Percentiles rank a stretch among this genome's conserved stretches.
phyloP scores from a whole-genome alignment of 2,888 invertebrate species.

The Agrilus biguttatus region DNA sequence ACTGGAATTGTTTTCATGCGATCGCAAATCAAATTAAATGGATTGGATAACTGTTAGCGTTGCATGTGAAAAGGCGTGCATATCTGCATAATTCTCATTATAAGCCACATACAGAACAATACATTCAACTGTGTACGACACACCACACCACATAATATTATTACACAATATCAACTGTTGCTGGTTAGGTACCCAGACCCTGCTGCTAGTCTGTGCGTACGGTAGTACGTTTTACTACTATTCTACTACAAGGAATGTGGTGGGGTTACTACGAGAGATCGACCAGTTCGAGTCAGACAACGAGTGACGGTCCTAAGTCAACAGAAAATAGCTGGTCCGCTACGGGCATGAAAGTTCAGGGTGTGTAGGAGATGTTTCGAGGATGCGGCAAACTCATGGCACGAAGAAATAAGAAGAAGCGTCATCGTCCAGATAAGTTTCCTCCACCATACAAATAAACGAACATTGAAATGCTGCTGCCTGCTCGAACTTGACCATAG shows the following conservation, averaged over 20 bases:
- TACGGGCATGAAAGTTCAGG: constrained; percentile 28
- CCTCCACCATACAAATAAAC: too few species aligned
- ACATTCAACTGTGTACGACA: background rate
- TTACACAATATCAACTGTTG: constrained; percentile 8
- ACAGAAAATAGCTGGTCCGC: constrained; percentile 14
- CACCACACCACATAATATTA: background rate
- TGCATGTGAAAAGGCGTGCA: too few species aligned
- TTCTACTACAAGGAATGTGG: constrained; percentile 27
- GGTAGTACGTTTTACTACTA: constrained; percentile 16
- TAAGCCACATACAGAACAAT: too few species aligned
- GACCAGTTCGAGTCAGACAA: constrained; percentile 13
- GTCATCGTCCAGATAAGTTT: too few species aligned
- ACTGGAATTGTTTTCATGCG: too few species aligned
- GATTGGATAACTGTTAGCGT: too few species aligned
- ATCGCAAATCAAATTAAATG: too few species aligned
- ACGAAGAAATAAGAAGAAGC: too few species aligned
- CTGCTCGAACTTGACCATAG: too few species aligned
- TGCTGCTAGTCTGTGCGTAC: constrained; percentile 12
- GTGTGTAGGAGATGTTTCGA: constrained; percentile 26
- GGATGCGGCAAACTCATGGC: constrained; percentile 16
- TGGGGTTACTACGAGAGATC: constrained; percentile 27
- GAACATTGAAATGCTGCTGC: too few species aligned
- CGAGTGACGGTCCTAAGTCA: constrained; percentile 9
- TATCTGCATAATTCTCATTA: too few species aligned
- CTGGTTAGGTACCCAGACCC: constrained; percentile 2